Evolutionary conservation across 2,888 invertebrate genomes (phyloP).

Genomic region (Ophion ventricosus): DNA sequence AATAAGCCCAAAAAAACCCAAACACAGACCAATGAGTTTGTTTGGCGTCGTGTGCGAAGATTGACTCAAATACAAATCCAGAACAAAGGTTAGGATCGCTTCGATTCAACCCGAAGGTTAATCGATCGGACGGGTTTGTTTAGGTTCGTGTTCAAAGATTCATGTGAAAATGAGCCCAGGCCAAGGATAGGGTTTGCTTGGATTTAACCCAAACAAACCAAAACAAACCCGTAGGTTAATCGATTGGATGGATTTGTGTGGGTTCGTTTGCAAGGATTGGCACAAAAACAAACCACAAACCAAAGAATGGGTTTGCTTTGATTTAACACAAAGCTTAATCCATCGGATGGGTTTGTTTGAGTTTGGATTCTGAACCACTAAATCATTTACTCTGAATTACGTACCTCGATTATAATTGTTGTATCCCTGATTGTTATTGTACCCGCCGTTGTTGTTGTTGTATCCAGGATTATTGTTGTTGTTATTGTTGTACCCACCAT

Average conservation of each 20-base stretch:
- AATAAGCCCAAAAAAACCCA: no score
- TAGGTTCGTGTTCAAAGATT: not conserved
- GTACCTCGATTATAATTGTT: constrained; percentile 62
- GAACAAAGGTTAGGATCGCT: no score
- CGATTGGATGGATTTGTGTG: not conserved
- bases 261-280: not conserved
- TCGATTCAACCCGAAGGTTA: no score
- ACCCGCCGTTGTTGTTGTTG: constrained; percentile 64
- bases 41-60: no score
- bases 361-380: not conserved
- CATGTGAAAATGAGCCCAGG: not conserved
- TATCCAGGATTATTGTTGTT: constrained; percentile 70
- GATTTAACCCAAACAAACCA: no score
- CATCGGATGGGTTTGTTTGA: not conserved
- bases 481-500: constrained; percentile 47
- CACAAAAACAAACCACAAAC: not conserved
- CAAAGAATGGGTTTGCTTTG: not conserved
- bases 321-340: no score
- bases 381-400: not conserved
- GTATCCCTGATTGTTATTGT: constrained; percentile 56
- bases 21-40: no score
- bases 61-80: no score
- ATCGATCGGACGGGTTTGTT: no score
- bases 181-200: not conserved
- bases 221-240: no score